Percentiles rank a stretch among this genome's conserved stretches.
These are phyloP conservation scores for Pogonomyrmex barbatus DNA, from an alignment of 1,140 invertebrate species.

Conservation along the genomic window DNA sequence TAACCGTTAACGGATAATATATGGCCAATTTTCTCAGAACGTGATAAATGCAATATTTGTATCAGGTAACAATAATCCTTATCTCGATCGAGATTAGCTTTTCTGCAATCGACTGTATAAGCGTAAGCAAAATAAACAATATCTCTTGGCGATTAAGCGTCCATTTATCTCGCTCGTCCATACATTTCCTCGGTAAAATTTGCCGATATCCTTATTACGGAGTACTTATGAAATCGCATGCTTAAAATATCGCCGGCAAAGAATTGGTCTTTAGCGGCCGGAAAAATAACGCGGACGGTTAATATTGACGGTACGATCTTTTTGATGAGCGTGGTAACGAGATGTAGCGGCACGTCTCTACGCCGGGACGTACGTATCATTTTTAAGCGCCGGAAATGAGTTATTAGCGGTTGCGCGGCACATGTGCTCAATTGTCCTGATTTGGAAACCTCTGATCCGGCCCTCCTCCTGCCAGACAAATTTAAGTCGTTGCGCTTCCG, in stretches of 20 bases:
- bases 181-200: background rate
- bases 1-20: conserved; percentile 19
- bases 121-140: background rate
- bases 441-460: conserved; percentile 74
- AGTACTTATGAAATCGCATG: background rate
- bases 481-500: conserved; percentile 63
- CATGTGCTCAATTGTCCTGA: conserved; percentile 73
- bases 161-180: background rate
- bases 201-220: conserved; percentile 45
- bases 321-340: conserved; percentile 76
- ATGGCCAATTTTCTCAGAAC: conserved; percentile 18
- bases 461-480: conserved; percentile 50
- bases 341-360: conserved; percentile 54
- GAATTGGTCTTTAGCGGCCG: conserved; percentile 35
- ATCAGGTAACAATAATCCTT: conserved; percentile 15
- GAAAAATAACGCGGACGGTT: conserved; percentile 64
- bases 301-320: conserved; percentile 67
- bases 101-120: background rate
- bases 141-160: background rate
- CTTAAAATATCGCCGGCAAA: background rate
- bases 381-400: conserved; percentile 74
- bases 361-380: conserved; percentile 67
- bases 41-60: conserved; percentile 17
- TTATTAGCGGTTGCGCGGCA: conserved; percentile 69
- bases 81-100: conserved; percentile 15